Conservation (phyloP, 2,797 vertebrate species). For the Sebastes vulpes region DNA sequence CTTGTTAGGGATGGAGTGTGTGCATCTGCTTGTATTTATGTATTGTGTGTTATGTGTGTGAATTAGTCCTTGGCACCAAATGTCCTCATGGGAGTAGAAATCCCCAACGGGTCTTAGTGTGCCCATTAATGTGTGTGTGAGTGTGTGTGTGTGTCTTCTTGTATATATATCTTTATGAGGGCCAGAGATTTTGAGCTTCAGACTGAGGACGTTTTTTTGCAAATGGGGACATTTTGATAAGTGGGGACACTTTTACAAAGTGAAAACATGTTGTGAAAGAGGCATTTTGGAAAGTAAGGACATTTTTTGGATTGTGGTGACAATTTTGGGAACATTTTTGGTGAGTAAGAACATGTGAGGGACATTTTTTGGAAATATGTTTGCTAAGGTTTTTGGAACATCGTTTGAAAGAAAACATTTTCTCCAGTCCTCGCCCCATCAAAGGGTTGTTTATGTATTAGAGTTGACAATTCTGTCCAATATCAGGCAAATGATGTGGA, state of each 20-base stretch:
- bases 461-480: too few species aligned
- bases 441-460: neutral
- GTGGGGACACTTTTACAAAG: neutral
- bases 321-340: neutral
- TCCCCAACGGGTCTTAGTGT: too few species aligned
- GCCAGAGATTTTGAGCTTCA: neutral
- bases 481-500: neutral
- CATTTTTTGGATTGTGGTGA: neutral
- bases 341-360: neutral
- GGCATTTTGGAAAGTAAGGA: neutral
- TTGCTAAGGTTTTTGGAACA: neutral
- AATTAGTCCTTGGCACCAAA: neutral
- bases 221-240: neutral
- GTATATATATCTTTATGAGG: neutral
- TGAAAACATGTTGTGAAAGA: too few species aligned
- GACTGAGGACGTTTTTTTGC: neutral
- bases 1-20: neutral
- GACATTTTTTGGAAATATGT: neutral
- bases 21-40: neutral
- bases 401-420: neutral
- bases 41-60: neutral
- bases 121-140: too few species aligned
- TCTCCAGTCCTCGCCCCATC: neutral
- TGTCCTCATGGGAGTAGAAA: too few species aligned
- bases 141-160: neutral